A percentile compares a stretch with the other conserved stretches of the same genome.
Conservation (phyloP, 2,113 vertebrate genomes). For the Ctenomys sociabilis region DNA sequence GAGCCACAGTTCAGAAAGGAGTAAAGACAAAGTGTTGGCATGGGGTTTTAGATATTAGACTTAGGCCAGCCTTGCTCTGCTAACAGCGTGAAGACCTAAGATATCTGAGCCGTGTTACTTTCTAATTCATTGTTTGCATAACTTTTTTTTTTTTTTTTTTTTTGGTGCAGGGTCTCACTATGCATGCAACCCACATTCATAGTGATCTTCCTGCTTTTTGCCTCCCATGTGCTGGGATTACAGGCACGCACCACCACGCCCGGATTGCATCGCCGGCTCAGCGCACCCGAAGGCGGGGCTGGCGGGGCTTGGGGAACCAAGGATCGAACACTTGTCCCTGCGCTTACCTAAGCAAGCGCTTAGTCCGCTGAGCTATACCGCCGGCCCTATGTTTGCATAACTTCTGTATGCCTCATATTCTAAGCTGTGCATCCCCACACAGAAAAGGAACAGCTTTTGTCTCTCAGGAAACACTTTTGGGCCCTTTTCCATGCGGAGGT, state of each 20-base stretch:
- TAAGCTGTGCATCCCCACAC: neutral
- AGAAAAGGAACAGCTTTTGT: neutral
- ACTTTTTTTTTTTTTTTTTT: too few relatives aligned
- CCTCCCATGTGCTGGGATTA: too few relatives aligned
- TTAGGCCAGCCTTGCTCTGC: neutral
- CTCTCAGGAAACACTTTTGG: neutral
- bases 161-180: too few relatives aligned
- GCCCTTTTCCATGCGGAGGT: slow-evolving; percentile 3
- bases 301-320: too few relatives aligned
- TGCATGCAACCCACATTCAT: too few relatives aligned
- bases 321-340: too few relatives aligned
- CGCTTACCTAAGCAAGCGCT: too few relatives aligned
- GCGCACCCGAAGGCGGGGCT: too few relatives aligned
- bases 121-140: slow-evolving; percentile 4
- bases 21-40: neutral
- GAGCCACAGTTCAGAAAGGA: neutral
- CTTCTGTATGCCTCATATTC: neutral
- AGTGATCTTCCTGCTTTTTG: too few relatives aligned
- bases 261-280: too few relatives aligned
- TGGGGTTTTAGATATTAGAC: neutral
- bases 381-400: neutral
- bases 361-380: too few relatives aligned
- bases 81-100: neutral
- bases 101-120: slow-evolving; percentile 8
- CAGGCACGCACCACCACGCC: too few relatives aligned